Percentiles rank a stretch among this genome's conserved stretches.
Evolutionary conservation across 2,888 invertebrate genomes (phyloP).

Genomic region (Caenorhabditis afra): DNA sequence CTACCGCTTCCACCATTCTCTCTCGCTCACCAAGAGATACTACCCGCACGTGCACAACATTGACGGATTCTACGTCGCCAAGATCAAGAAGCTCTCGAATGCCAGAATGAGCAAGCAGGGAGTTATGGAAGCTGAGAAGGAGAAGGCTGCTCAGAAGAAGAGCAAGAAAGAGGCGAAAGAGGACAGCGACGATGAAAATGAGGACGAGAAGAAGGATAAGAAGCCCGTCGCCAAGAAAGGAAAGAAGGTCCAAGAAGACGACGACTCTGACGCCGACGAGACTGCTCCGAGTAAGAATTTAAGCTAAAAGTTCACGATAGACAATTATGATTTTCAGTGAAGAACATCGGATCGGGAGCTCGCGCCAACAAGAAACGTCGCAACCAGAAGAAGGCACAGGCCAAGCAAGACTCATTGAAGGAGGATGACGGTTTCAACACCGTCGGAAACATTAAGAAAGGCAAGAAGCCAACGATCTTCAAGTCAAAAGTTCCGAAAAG

Average conservation of each 20-base stretch:
- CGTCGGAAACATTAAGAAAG: constrained; percentile 60
- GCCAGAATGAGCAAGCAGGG: constrained; percentile 62
- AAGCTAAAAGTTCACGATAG: too few relatives aligned
- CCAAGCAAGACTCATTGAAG: constrained; percentile 54
- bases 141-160: constrained; percentile 31
- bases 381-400: constrained; percentile 63
- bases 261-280: constrained; percentile 47
- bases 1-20: constrained; percentile 89
- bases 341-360: constrained; percentile 62
- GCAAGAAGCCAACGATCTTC: constrained; percentile 60
- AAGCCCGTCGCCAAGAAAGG: constrained; percentile 9
- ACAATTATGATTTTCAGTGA: constrained; percentile 38
- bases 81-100: constrained; percentile 95
- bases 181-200: background rate
- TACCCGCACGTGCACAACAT: constrained; percentile 99
- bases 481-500: constrained; percentile 63
- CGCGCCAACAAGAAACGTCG: constrained; percentile 66
- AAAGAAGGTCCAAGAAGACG: constrained; percentile 10
- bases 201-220: too few relatives aligned
- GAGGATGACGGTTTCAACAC: constrained; percentile 71
- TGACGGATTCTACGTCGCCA: constrained; percentile 99
- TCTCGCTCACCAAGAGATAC: constrained; percentile 91
- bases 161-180: constrained; percentile 13
- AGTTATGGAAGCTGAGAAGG: constrained; percentile 51
- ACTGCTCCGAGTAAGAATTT: constrained; percentile 33